Base-by-base conservation (phyloP, 2,797 vertebrate genomes). In the Podarcis lilfordi region DNA sequence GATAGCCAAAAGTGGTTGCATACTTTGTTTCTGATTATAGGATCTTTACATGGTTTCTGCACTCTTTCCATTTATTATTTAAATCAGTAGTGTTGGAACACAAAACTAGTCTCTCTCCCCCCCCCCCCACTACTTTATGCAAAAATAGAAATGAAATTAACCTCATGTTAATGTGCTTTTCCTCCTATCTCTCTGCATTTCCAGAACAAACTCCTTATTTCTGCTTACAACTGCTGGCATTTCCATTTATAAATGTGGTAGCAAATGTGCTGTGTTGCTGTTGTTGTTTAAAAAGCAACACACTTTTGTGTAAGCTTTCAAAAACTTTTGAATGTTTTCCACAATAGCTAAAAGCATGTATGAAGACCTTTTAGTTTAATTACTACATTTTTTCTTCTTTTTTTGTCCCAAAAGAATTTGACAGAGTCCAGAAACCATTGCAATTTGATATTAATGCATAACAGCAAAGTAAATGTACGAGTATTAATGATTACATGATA, bases 181-280 rank as follows among this genome's bases (percentile, higher is more conserved):
- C 19, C 21, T 74, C 74, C 19, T 64, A 27, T 37, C 59, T 43
- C 43, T 64, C 25, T 59, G 50, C 32, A 85, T 2, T 71, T 69
- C n/a, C 35, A 8, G 43, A 79, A 29, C 7, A 45, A 50, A 29
- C n/a, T 27, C 64, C 32, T 32, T 10, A 35, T 80, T 79, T 74
- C 55, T 37, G 21, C 61, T 69, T 61, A 84, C 45, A 84, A 79
- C 72, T 74, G 13, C 23, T 35, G 15, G 45, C 40, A 29, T 68
- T 82, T 66, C 29, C 80, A 76, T 76, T 87, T 71, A 40, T 77
- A 71, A 71, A 77, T 77, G 80, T 77, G 32, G 81, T 9, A 69
- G 72, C 27, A 82, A 82, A 74, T 79, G 13, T 80, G 21, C 32
- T 55, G 50, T 55, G 50, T 55, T 50, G 50, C 3, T 50, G 50